Percentiles rank a stretch among this genome's conserved stretches.
phyloP scores from a whole-genome alignment of 2,113 vertebrate species.

The Bubo scandiacus region DNA sequence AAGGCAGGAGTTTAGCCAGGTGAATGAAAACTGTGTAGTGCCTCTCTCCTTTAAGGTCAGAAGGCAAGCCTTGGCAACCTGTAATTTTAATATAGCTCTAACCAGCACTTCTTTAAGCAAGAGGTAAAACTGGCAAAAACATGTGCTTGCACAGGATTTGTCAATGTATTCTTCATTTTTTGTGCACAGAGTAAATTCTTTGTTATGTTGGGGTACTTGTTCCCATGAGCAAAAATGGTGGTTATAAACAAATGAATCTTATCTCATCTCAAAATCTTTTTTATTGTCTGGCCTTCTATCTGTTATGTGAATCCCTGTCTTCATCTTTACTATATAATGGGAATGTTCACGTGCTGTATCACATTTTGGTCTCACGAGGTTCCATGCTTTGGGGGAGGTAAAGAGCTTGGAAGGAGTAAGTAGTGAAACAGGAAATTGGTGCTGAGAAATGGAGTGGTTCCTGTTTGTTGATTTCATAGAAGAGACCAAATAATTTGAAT shows the following conservation, averaged over 20 bases:
- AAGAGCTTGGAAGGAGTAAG: not conserved
- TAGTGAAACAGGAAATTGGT: not conserved
- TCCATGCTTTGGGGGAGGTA: not conserved
- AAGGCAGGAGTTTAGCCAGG: not conserved
- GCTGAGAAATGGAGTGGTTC: not conserved
- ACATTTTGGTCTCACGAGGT: not conserved
- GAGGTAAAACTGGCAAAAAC: not conserved
- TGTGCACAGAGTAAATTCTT: not conserved
- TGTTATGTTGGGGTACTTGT: not conserved
- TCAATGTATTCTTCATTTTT: not conserved
- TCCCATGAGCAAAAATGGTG: not conserved
- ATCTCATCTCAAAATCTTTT: not conserved
- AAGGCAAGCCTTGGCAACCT: not conserved
- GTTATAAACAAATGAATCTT: not conserved
- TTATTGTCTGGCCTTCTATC: not conserved
- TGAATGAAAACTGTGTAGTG: not conserved
- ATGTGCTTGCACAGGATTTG: not conserved
- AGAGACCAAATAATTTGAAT: not conserved
- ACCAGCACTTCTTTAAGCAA: not conserved
- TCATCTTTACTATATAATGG: not conserved
- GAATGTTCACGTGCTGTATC: not conserved
- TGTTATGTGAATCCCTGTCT: not conserved
- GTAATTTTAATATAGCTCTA: not conserved
- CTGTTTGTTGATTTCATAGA: not conserved
- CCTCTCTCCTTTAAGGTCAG: not conserved